Conservation (phyloP, 2,113 vertebrate genomes). For the Alectura lathami region DNA sequence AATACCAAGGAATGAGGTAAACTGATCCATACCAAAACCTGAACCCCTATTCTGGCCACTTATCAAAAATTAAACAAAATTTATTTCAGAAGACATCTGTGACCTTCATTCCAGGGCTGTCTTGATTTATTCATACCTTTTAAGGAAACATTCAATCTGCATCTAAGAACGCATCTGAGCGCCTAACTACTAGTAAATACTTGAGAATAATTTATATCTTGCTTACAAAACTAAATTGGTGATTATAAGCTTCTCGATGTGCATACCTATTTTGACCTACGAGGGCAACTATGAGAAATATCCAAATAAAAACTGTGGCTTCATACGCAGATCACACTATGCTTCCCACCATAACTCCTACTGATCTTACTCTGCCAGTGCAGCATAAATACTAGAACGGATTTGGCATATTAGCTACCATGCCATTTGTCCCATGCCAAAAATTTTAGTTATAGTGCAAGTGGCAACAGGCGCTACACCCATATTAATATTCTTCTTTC, state of each 20-base stretch:
- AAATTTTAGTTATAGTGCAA: background rate
- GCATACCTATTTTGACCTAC: background rate
- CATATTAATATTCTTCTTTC: background rate
- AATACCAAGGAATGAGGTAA: background rate
- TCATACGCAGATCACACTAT: background rate
- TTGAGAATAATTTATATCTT: background rate
- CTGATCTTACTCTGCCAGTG: background rate
- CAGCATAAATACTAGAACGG: background rate
- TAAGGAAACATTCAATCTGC: background rate
- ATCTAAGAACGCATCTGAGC: background rate
- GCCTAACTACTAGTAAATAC: background rate
- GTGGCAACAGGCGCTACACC: background rate
- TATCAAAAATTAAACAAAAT: background rate
- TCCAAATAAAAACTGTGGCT: background rate
- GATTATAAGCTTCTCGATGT: background rate
- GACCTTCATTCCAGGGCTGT: background rate
- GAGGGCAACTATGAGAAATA: background rate
- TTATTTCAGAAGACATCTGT: background rate
- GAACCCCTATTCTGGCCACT: rapidly evolving
- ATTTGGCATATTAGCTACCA: background rate
- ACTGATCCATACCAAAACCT: background rate
- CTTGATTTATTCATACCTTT: background rate
- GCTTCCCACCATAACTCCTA: background rate
- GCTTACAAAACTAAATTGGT: background rate
- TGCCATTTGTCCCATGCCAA: background rate